These are phyloP conservation scores for Rhizoglyphus robini DNA, from an alignment of 1,140 invertebrate genomes.

Conservation along the genomic window DNA sequence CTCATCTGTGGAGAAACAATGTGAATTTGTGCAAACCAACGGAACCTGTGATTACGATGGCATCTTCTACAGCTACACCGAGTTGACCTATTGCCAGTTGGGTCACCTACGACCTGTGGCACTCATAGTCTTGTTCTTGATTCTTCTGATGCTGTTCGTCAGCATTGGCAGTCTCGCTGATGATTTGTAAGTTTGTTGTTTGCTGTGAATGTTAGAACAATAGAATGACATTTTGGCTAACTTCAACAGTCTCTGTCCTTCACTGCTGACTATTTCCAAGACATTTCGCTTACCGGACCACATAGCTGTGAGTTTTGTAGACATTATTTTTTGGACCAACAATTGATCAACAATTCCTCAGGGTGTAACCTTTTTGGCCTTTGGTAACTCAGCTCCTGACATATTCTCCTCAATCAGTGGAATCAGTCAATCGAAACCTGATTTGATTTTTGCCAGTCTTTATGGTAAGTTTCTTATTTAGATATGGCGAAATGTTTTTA, in stretches of 20 bases:
- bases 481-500: no score
- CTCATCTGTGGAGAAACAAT: not conserved
- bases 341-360: no score
- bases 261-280: slow-evolving; percentile 48
- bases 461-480: no score
- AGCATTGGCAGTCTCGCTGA: slow-evolving; percentile 1
- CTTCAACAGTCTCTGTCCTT: slow-evolving; percentile 44
- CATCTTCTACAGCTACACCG: not conserved
- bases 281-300: slow-evolving; percentile 51
- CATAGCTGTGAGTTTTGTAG: no score
- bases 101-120: not conserved
- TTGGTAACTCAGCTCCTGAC: slow-evolving; percentile 63
- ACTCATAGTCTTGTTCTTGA: not conserved
- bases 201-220: no score
- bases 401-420: slow-evolving; percentile 50
- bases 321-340: no score
- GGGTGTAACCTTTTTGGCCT: slow-evolving; percentile 61
- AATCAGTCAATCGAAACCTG: slow-evolving; percentile 37
- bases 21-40: not conserved
- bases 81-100: slow-evolving; percentile 1
- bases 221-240: no score
- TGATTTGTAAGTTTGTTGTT: slow-evolving; percentile 8
- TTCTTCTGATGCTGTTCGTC: slow-evolving; percentile 2
- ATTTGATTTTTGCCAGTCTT: slow-evolving; percentile 44
- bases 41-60: slow-evolving; percentile 4